phyloP scores from a whole-genome alignment of 2,888 invertebrate genomes.

The Perizoma affinitatum region DNA sequence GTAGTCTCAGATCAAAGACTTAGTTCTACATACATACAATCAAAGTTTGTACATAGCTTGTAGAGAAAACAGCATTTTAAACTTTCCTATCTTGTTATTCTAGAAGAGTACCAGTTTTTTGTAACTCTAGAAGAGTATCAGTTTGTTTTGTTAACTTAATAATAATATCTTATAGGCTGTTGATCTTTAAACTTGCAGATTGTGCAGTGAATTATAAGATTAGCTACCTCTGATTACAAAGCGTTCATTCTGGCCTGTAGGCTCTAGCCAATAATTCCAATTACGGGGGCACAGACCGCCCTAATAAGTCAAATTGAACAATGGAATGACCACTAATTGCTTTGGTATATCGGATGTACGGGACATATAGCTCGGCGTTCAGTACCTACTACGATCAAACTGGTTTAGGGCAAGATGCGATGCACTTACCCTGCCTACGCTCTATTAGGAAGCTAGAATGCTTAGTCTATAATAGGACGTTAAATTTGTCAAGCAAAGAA shows the following conservation, averaged over 20 bases:
- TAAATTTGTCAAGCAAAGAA: too few species aligned
- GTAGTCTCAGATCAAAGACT: too few species aligned
- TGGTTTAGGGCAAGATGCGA: conserved; percentile 31
- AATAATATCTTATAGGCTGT: conserved; percentile 1
- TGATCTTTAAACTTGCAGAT: conserved; percentile 9
- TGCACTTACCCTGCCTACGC: conserved; percentile 22
- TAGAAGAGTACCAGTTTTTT: background rate
- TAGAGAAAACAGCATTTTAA: too few species aligned
- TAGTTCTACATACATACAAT: too few species aligned
- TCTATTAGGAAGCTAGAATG: conserved; percentile 5
- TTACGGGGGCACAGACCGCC: conserved; percentile 57
- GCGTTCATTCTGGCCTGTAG: conserved; percentile 40
- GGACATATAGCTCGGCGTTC: background rate
- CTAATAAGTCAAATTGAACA: conserved; percentile 78
- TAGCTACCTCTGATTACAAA: conserved; percentile 46
- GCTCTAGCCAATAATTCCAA: conserved; percentile 66
- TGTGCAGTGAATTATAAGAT: conserved; percentile 42
- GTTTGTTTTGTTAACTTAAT: background rate
- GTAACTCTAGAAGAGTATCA: background rate
- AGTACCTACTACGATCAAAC: conserved; percentile 24
- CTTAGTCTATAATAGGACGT: background rate
- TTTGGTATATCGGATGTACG: conserved; percentile 44
- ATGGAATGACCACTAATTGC: conserved; percentile 68
- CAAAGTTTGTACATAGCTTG: too few species aligned
- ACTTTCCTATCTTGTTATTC: too few species aligned